These are phyloP conservation scores for Helicoverpa zea DNA, from an alignment of 1,140 invertebrate genomes.

Conservation along the genomic window DNA sequence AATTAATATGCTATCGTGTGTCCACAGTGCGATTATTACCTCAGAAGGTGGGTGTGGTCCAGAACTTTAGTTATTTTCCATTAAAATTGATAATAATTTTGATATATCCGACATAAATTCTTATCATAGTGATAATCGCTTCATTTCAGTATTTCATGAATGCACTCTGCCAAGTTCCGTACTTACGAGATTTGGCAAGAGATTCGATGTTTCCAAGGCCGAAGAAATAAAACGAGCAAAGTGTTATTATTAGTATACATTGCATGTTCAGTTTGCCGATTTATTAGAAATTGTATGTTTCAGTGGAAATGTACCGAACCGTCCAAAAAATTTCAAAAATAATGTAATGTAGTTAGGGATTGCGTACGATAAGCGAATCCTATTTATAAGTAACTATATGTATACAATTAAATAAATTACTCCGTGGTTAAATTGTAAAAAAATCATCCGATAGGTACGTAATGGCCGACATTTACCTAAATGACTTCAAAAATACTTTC, in stretches of 20 bases:
- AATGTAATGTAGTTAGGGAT: no score
- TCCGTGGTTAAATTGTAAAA: no score
- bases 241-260: constrained; percentile 26
- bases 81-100: no score
- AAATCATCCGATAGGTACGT: no score
- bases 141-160: constrained; percentile 19
- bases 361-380: no score
- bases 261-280: constrained; percentile 4
- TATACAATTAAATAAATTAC: no score
- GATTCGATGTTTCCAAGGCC: constrained; percentile 11
- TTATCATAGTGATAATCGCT: constrained; percentile 14
- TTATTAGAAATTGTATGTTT: background rate
- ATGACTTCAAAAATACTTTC: no score
- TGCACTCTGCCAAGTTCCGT: constrained; percentile 16
- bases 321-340: no score
- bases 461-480: no score
- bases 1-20: no score
- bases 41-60: background rate
- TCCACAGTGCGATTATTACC: no score
- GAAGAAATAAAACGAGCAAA: constrained; percentile 17
- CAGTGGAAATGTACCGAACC: background rate
- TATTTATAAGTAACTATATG: no score
- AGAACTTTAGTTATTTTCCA: background rate
- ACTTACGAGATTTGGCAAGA: constrained; percentile 11
- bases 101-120: background rate